Percentiles rank a stretch among this genome's conserved stretches.
phyloP scores from a whole-genome alignment of 2,113 vertebrate genomes.

The Origma solitaria region DNA sequence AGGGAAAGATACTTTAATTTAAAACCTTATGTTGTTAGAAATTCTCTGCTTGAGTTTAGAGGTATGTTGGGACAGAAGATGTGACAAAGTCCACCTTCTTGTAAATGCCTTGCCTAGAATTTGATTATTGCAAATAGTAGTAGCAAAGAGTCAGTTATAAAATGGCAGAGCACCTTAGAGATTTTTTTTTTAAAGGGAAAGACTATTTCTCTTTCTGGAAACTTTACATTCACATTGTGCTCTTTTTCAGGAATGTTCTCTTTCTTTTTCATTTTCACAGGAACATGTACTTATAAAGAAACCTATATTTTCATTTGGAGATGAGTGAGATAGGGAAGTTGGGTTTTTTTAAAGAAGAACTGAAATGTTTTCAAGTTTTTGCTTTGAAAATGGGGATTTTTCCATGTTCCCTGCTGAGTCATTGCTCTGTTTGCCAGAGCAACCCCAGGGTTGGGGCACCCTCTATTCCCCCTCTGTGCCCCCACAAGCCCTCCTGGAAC shows the following conservation, averaged over 20 bases:
- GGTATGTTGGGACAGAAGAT: not conserved
- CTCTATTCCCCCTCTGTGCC: not conserved
- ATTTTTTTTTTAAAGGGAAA: not conserved
- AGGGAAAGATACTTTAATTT: not conserved
- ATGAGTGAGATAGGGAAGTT: not conserved
- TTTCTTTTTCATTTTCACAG: not conserved
- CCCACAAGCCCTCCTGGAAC: not conserved
- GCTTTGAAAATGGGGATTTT: not conserved
- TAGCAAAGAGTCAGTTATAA: not conserved
- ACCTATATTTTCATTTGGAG: not conserved
- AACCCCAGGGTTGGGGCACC: not conserved
- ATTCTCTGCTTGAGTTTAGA: not conserved
- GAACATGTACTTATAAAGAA: not conserved
- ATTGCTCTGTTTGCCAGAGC: not conserved
- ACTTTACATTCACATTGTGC: not conserved
- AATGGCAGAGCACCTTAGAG: not conserved
- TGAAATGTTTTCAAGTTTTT: not conserved
- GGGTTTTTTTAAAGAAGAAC: not conserved
- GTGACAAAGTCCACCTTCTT: not conserved
- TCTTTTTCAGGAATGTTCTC: not conserved
- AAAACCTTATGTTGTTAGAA: not conserved
- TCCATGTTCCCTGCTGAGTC: not conserved
- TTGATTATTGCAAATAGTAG: not conserved
- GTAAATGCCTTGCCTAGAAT: not conserved
- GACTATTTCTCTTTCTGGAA: not conserved